These are phyloP conservation scores for Sebastes nivosus DNA, from an alignment of 2,797 vertebrate genomes.

Conservation along the genomic window DNA sequence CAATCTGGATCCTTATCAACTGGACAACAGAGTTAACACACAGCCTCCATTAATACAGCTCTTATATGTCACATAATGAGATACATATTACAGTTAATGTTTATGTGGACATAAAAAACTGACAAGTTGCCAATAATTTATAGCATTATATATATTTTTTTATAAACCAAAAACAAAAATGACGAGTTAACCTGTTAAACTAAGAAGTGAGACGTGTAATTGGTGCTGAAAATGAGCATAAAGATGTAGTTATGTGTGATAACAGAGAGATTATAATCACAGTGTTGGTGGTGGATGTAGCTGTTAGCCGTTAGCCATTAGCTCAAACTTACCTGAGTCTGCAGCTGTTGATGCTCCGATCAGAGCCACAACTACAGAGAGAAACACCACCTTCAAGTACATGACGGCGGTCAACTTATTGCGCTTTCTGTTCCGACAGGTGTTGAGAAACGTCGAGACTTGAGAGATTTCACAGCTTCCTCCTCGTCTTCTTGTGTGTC, in stretches of 20 bases:
- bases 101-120: not conserved
- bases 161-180: not conserved
- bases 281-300: slow-evolving; percentile 1
- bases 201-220: rapidly evolving
- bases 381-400: slow-evolving; percentile 67
- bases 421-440: slow-evolving; percentile 1
- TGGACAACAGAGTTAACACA: not conserved
- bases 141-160: too few species aligned
- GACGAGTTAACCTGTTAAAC: not conserved
- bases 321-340: slow-evolving; percentile 66
- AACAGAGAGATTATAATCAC: not conserved
- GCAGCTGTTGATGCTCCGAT: slow-evolving; percentile 45
- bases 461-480: slow-evolving; percentile 22
- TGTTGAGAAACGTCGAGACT: slow-evolving; percentile 27
- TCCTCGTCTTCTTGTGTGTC: slow-evolving; percentile 26
- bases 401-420: slow-evolving; percentile 57
- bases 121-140: slow-evolving; percentile 11
- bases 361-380: slow-evolving; percentile 57
- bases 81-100: not conserved
- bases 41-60: not conserved
- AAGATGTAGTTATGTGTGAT: too few species aligned
- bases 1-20: slow-evolving; percentile 10
- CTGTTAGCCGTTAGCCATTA: slow-evolving; percentile 62
- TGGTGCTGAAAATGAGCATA: too few species aligned
- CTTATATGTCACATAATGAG: not conserved